Evolutionary conservation across 2,797 vertebrate genomes (phyloP), one percentile per base, ranked within the genome.

Genomic region (Coregonus sp.): DNA sequence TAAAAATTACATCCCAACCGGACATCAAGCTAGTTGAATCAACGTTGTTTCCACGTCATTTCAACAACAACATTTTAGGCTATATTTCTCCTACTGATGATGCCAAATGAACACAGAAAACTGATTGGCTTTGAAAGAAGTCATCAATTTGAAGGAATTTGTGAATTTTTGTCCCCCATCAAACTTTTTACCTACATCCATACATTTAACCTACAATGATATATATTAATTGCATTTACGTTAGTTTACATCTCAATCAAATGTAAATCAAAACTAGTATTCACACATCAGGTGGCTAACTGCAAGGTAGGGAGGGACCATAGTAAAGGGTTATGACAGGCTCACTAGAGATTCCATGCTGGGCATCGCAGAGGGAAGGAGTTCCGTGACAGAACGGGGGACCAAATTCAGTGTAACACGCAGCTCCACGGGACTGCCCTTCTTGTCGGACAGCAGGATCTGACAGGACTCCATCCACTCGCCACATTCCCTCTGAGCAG

Each of bases 381-480:
- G 40, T 47, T 47, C 40, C 40, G 40, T 47, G 2, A 47, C 11
- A 47, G 40, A 47, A 61, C 80, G 16, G 3, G 74, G 29, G 1
- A 66, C 67, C 40, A 59, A 3, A 29, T 59, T 78, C 12, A 18
- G 35, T 56, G 20, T 61, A 76, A 86, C 83, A 56, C 90, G 66
- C 79, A 91, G 75, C 2, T 86, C 88, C 20, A 86, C 75, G 0
- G 80, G 80, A 76, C 72, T 72, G n/a, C 83, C 87, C 87, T 90
- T 94, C 52, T 96, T 59, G 20, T 89, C 83, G 73, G 91, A 89
- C 68, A 97, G 93, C 72, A 98, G 93, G 69, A 93, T 83, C 68
- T 68, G 84, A 75, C 94, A 95, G 0, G 83, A 92, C 56, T 93
- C 90, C 90, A 93, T 89, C 96, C 96, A 98, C 2, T 95, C 93